Conservation (phyloP, 2,797 vertebrate species). For the Delichon dasypus region DNA sequence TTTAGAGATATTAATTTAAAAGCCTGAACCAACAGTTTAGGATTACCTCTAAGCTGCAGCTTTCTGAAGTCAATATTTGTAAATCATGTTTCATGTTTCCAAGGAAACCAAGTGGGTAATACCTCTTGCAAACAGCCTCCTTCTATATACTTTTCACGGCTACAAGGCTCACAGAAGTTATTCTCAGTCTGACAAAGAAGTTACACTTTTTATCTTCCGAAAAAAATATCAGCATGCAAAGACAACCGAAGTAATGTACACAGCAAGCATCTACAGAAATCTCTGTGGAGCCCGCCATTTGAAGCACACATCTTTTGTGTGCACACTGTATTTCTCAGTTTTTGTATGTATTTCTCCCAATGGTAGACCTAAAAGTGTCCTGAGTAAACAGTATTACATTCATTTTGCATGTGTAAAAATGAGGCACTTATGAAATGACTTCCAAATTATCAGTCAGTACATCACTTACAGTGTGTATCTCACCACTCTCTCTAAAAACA, state of each 20-base stretch:
- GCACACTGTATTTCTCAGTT: background rate
- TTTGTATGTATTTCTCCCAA: background rate
- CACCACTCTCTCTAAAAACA: background rate
- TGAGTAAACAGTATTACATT: background rate
- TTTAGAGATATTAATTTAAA: conserved; percentile 64
- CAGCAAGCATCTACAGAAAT: background rate
- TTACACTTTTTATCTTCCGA: background rate
- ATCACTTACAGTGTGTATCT: background rate
- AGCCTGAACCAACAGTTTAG: conserved; percentile 58
- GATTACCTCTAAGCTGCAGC: conserved; percentile 58
- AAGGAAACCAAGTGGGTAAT: conserved; percentile 67
- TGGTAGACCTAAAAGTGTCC: background rate
- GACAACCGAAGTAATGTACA: background rate
- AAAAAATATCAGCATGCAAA: background rate
- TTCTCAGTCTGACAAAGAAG: conserved; percentile 12
- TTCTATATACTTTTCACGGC: conserved; percentile 30
- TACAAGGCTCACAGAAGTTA: conserved; percentile 9
- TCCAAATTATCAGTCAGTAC: background rate
- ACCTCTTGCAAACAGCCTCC: conserved; percentile 30
- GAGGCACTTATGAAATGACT: background rate
- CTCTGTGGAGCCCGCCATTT: background rate
- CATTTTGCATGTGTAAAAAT: background rate
- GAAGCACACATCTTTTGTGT: background rate
- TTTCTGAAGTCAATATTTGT: conserved; percentile 71
- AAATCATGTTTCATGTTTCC: conserved; percentile 67